Percentiles rank a stretch among this genome's conserved stretches.
Evolutionary conservation across 2,113 vertebrate species (phyloP).

Genomic region (Corythornis cristatus): DNA sequence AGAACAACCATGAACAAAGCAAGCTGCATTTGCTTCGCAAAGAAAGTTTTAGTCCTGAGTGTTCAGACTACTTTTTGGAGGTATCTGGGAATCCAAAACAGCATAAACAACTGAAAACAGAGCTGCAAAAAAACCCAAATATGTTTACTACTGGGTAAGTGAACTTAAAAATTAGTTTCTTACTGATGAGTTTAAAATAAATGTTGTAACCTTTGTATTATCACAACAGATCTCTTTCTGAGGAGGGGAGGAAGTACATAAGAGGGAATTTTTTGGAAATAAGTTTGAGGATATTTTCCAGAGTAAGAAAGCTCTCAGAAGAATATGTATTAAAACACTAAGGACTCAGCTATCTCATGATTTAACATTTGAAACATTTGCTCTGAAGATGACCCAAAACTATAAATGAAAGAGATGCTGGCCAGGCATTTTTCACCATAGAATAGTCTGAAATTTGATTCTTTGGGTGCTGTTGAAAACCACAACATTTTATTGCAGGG

Average conservation of each 20-base stretch:
- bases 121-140: neutral
- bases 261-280: neutral
- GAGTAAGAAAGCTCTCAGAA: neutral
- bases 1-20: neutral
- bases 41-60: neutral
- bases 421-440: neutral
- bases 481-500: neutral
- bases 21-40: neutral
- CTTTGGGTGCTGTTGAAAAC: neutral
- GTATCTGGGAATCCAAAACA: neutral
- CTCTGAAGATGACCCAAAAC: neutral
- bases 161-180: neutral
- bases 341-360: neutral
- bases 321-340: neutral
- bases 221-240: neutral
- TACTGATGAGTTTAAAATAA: neutral
- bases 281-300: neutral
- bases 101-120: neutral
- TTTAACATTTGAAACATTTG: neutral
- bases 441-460: neutral
- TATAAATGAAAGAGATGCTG: neutral
- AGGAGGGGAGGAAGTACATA: neutral
- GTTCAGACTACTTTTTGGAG: neutral
- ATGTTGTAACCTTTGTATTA: neutral
- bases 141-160: fast-evolving